Evolutionary conservation across 2,113 vertebrate genomes (phyloP).

Genomic region (Neolamprologus variostigma): DNA sequence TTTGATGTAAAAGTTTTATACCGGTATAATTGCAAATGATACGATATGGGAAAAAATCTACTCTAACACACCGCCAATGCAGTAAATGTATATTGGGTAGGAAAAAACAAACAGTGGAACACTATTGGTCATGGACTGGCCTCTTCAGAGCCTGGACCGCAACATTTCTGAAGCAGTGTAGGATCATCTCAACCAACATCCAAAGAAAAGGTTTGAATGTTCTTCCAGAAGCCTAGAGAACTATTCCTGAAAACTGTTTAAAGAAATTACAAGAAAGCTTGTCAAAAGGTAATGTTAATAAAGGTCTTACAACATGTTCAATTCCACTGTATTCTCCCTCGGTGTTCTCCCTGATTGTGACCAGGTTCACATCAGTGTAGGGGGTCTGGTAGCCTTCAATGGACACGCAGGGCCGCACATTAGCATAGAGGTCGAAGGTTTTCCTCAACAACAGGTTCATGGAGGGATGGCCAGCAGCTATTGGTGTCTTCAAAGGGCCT

Average conservation of each 20-base stretch:
- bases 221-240: not conserved
- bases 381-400: slow-evolving; percentile 93
- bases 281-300: not conserved
- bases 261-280: not conserved
- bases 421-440: slow-evolving; percentile 94
- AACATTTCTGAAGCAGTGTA: not conserved
- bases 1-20: fast-evolving
- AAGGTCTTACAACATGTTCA: slow-evolving; percentile 82
- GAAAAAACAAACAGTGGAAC: not conserved
- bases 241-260: not conserved
- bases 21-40: not conserved
- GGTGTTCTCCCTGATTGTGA: slow-evolving; percentile 86
- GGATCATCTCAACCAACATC: not conserved
- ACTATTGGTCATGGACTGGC: not conserved
- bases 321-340: slow-evolving; percentile 92
- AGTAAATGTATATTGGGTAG: not conserved
- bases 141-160: not conserved
- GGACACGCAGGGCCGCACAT: slow-evolving; percentile 90
- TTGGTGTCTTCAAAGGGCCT: slow-evolving; percentile 94
- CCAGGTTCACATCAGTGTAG: slow-evolving; percentile 81
- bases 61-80: not conserved
- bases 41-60: not conserved
- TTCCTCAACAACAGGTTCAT: slow-evolving; percentile 93
- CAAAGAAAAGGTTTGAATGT: not conserved
- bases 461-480: slow-evolving; percentile 93